A percentile compares a stretch with the other conserved stretches of the same genome.
Conservation (phyloP, 1,140 invertebrate genomes). For the Drosophila asahinai region DNA sequence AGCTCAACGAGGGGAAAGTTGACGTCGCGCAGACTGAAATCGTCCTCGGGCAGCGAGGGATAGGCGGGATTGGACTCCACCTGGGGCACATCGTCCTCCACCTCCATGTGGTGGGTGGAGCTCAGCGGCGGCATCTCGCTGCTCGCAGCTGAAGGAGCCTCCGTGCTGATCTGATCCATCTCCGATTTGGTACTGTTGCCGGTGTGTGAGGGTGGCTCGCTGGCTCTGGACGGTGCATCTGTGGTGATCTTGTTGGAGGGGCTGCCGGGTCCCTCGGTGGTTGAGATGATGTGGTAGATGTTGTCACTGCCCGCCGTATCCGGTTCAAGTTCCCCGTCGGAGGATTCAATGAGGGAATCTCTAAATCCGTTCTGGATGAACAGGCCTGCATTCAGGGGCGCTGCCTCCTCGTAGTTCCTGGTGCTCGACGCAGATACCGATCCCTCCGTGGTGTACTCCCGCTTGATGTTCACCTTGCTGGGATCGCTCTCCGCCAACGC, state of each 20-base stretch:
- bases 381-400: neutral
- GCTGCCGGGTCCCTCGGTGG: constrained; percentile 67
- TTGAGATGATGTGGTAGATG: constrained; percentile 81
- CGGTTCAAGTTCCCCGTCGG: constrained; percentile 57
- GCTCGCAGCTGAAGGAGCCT: constrained; percentile 28
- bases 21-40: constrained; percentile 77
- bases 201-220: constrained; percentile 1
- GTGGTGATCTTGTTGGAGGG: constrained; percentile 22
- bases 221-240: neutral
- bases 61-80: constrained; percentile 81
- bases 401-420: constrained; percentile 10
- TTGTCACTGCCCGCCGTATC: constrained; percentile 79
- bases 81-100: constrained; percentile 74
- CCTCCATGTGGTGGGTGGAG: constrained; percentile 66
- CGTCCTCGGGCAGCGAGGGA: constrained; percentile 78
- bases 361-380: constrained; percentile 57
- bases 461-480: constrained; percentile 79
- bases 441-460: constrained; percentile 78
- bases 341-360: constrained; percentile 50
- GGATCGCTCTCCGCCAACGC: constrained; percentile 65
- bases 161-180: constrained; percentile 43
- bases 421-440: constrained; percentile 17
- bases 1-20: constrained; percentile 75
- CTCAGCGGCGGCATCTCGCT: constrained; percentile 41
- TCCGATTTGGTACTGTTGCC: constrained; percentile 9